These are phyloP conservation scores for Isotomurus palustris DNA, from an alignment of 2,888 invertebrate species.

Conservation along the genomic window DNA sequence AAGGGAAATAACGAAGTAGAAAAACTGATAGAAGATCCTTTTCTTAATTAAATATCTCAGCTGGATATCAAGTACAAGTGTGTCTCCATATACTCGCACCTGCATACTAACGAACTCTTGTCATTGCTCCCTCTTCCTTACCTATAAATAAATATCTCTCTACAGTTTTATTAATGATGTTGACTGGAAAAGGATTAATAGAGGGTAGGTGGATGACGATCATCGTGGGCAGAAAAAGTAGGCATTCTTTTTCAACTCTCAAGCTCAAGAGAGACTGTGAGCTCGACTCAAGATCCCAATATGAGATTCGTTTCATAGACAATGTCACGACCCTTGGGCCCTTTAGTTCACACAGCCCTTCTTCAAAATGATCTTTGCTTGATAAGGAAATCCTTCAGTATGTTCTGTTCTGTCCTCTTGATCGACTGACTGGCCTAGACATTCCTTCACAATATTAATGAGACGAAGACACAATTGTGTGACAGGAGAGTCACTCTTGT, in stretches of 20 bases:
- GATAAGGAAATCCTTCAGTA: conserved; percentile 31
- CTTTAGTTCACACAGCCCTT: background rate
- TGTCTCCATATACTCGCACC: conserved; percentile 42
- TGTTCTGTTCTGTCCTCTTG: conserved; percentile 34
- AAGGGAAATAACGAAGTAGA: background rate
- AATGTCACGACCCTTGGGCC: conserved; percentile 40
- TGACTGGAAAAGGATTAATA: conserved; percentile 42
- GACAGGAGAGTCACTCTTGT: conserved; percentile 16
- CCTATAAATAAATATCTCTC: conserved; percentile 37
- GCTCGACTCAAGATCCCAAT: conserved; percentile 7
- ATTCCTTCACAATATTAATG: conserved; percentile 43
- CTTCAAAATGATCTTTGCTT: conserved; percentile 18
- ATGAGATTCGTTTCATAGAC: conserved; percentile 4
- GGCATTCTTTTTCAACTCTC: background rate
- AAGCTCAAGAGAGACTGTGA: background rate
- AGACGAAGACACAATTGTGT: conserved; percentile 26
- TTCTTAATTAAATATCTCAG: conserved; percentile 47
- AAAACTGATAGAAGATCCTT: conserved; percentile 29
- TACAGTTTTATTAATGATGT: conserved; percentile 45
- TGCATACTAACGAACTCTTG: conserved; percentile 43
- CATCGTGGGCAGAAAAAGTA: background rate
- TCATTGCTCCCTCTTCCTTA: conserved; percentile 35
- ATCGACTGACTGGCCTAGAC: conserved; percentile 34
- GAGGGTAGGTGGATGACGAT: background rate
- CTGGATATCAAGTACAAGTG: conserved; percentile 45